Base-by-base conservation (phyloP, 2,797 vertebrate species). In the Melopsittacus undulatus region DNA sequence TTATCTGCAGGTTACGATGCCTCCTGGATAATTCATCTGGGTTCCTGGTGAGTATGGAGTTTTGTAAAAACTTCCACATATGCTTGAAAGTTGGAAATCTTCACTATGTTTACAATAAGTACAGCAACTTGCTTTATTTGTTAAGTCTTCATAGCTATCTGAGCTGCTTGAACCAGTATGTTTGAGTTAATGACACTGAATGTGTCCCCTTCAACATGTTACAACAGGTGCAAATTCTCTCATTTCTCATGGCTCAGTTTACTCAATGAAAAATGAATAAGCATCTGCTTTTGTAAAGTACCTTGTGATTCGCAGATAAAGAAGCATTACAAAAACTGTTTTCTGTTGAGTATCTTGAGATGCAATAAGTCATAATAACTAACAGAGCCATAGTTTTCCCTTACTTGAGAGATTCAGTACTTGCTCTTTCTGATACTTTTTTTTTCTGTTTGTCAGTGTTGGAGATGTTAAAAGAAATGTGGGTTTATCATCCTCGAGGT, bases 11-110 rank as follows among this genome's bases (percentile, higher is more conserved):
- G 78, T 97, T 99, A 69, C 96, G 98, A 87, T 98, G 98, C 90
- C 98, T 99, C 29, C 85, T 98, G 93, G 98, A 99, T 97, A 98
- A 98, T 95, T 98, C 98, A 4, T 98, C 98, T 93, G 98, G 98
- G 40, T 99, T 99, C 94, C 96, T 98, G 97, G 98, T 99, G 94
- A 96, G 97, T 96, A 70, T 73, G 69, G 40, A 82, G 8, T 82
- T 86, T 20, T 2, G 10, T 62, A 46, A 90, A 94, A 82, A 9
- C 15, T 64, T 95, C 32, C 45, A 22, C 8, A 5, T 26, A 46
- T 2, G 7, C 48, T 64, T 77, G 34, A 20, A 79, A 51, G 22
- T 48, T 51, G 62, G 34, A 63, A 91, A 82, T 51, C 43, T 88
- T 29, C 21, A 15, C 66, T 70, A 40, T 66, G 21, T 22, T 66